Conservation (phyloP, 2,797 vertebrate species). For the Momotus momota region DNA sequence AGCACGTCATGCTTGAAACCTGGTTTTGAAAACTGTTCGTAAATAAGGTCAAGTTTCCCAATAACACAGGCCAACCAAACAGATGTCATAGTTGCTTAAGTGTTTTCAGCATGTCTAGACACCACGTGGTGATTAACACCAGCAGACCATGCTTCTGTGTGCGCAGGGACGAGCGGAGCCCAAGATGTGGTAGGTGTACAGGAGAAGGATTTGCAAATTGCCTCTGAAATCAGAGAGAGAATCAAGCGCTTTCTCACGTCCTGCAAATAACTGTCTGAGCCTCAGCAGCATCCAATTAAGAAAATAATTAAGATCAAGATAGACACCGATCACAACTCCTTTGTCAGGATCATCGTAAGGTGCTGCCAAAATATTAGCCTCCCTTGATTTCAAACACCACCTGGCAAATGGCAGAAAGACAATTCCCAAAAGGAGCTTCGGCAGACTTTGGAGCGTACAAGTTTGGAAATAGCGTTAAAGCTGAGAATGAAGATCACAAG, state of each 20-base stretch:
- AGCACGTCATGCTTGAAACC: neutral
- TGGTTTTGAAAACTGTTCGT: neutral
- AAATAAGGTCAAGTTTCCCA: constrained; percentile 50
- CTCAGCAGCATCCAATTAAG: neutral
- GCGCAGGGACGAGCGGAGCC: neutral
- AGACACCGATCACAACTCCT: neutral
- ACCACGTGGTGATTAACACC: constrained; percentile 42
- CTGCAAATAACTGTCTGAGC: neutral
- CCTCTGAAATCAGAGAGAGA: neutral
- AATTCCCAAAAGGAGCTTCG: neutral
- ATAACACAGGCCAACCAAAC: neutral
- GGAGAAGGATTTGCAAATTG: neutral
- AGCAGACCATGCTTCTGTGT: neutral
- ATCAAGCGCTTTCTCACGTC: neutral
- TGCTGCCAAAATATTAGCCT: constrained; percentile 17
- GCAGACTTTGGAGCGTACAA: neutral
- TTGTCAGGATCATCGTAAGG: neutral
- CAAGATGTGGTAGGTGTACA: neutral
- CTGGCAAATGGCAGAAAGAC: neutral
- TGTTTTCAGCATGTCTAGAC: constrained; percentile 64
- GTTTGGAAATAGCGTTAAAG: neutral
- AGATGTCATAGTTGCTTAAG: constrained; percentile 52
- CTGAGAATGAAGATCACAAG: fast-evolving
- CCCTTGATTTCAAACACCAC: neutral
- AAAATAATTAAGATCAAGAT: constrained; percentile 14